Evolutionary conservation across 2,888 invertebrate genomes (phyloP).

Genomic region (Galerucella calmariensis): DNA sequence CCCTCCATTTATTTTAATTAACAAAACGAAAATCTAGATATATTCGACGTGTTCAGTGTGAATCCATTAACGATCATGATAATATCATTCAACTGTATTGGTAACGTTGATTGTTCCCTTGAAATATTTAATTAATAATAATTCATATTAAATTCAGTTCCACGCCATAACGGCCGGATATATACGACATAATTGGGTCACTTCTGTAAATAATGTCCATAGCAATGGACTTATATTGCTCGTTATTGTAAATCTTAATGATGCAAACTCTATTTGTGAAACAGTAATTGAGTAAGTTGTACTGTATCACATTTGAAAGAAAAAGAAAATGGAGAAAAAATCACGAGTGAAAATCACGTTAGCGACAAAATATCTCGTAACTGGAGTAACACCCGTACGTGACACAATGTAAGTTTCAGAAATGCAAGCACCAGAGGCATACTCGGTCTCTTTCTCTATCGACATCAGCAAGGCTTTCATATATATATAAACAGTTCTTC

Average conservation of each 20-base stretch:
- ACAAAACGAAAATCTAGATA: conserved; percentile 5
- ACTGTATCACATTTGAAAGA: neutral
- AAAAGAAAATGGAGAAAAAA: conserved; percentile 44
- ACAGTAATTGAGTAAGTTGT: neutral
- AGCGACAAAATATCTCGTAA: conserved; percentile 47
- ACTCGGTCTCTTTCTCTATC: conserved; percentile 25
- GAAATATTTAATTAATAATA: conserved; percentile 5
- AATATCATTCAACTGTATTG: neutral
- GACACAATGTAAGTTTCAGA: conserved; percentile 52
- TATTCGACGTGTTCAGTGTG: conserved; percentile 5
- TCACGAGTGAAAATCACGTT: conserved; percentile 49
- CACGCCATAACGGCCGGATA: neutral
- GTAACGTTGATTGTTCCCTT: neutral
- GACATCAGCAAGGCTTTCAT: conserved; percentile 5
- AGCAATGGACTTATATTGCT: no score
- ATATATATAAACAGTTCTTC: conserved; percentile 15
- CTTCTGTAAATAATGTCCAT: neutral
- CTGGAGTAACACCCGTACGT: conserved; percentile 54
- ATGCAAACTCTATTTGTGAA: neutral
- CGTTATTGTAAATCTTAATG: neutral
- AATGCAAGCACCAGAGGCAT: conserved; percentile 43
- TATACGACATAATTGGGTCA: neutral
- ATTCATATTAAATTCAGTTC: neutral
- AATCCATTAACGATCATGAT: neutral
- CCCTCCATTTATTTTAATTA: conserved; percentile 2